A percentile compares a stretch with the other conserved stretches of the same genome.
These are phyloP conservation scores for Rhysida immarginata DNA, from an alignment of 1,140 invertebrate species.

Conservation along the genomic window DNA sequence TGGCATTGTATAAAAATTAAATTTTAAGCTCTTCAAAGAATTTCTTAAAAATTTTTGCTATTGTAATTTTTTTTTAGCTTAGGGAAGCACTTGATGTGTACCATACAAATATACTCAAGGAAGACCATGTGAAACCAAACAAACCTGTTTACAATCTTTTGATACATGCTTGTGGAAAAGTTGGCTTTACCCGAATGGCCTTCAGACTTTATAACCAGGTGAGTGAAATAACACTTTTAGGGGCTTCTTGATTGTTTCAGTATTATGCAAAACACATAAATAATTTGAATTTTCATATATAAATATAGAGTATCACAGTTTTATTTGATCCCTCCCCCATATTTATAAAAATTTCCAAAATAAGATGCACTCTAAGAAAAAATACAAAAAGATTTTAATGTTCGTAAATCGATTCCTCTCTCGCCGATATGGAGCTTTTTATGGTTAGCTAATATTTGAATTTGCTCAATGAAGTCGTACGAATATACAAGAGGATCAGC, in stretches of 20 bases:
- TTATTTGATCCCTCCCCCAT: neutral
- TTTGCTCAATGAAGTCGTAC: no score
- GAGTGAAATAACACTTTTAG: constrained; percentile 8
- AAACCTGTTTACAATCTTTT: constrained; percentile 63
- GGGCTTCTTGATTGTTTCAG: neutral
- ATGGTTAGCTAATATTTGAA: no score
- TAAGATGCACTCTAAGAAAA: no score
- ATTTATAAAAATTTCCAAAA: no score
- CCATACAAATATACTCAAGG: constrained; percentile 50
- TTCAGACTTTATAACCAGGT: constrained; percentile 59
- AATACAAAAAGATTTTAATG: no score
- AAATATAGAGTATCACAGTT: neutral
- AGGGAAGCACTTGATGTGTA: constrained; percentile 55
- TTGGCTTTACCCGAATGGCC: constrained; percentile 67
- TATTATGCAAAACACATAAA: neutral
- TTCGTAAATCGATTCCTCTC: no score
- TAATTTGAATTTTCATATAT: neutral
- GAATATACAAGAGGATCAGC: no score
- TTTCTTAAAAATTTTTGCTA: neutral
- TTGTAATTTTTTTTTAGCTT: constrained; percentile 18
- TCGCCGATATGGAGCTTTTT: no score
- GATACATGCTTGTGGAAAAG: constrained; percentile 56
- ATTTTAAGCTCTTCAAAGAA: no score
- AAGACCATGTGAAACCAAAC: constrained; percentile 58
- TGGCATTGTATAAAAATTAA: no score